These are phyloP conservation scores for Astur gentilis DNA, from an alignment of 2,113 vertebrate genomes.

Conservation along the genomic window DNA sequence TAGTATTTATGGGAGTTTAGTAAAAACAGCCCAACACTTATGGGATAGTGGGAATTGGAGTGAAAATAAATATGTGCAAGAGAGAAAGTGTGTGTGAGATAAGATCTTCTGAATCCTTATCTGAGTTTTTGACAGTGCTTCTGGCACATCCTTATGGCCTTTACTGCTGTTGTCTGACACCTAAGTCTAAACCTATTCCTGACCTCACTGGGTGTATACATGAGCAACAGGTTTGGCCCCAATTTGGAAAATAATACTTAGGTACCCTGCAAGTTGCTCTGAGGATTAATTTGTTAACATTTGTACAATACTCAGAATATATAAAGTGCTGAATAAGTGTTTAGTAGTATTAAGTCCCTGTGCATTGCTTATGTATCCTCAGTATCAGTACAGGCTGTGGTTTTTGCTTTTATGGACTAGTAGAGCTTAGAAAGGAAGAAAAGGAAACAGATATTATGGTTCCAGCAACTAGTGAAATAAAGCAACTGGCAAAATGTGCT, in stretches of 20 bases:
- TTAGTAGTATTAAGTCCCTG: neutral
- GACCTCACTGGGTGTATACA: neutral
- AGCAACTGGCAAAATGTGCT: neutral
- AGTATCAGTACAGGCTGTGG: neutral
- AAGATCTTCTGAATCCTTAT: neutral
- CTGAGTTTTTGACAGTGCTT: neutral
- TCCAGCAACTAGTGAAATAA: conserved; percentile 12
- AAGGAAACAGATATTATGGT: neutral
- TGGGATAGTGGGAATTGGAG: neutral
- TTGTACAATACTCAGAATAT: conserved; percentile 13
- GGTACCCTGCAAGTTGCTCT: neutral
- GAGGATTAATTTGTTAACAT: conserved; percentile 1
- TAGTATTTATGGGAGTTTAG: neutral
- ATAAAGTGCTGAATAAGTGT: neutral
- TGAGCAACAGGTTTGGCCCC: neutral
- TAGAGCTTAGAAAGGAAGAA: neutral
- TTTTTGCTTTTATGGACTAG: neutral
- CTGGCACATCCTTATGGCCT: neutral
- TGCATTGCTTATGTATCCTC: neutral
- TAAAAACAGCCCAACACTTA: neutral
- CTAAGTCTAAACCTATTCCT: neutral
- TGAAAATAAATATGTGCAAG: neutral
- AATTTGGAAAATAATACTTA: neutral
- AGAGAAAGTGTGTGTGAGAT: neutral
- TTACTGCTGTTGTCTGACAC: neutral